phyloP scores from a whole-genome alignment of 2,113 vertebrate genomes.

The Lonchura striata region DNA sequence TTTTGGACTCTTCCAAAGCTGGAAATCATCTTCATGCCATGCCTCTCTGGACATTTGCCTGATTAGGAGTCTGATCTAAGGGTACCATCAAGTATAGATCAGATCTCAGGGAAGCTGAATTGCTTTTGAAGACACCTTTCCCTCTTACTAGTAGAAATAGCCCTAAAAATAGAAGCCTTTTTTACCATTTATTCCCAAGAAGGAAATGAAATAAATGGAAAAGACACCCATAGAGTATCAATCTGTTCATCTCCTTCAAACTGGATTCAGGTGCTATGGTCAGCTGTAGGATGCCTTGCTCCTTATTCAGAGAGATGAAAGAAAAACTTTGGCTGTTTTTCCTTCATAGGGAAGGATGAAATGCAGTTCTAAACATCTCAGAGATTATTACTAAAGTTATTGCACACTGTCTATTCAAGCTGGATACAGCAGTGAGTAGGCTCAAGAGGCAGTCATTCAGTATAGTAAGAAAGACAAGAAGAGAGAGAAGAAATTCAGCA shows the following conservation, averaged over 20 bases:
- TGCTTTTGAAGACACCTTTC: not conserved
- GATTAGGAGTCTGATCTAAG: not conserved
- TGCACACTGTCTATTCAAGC: not conserved
- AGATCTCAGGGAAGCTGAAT: not conserved
- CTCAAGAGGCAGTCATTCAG: not conserved
- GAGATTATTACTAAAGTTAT: not conserved
- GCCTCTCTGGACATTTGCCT: not conserved
- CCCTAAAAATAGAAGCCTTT: not conserved
- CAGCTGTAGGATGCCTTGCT: not conserved
- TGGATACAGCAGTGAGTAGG: not conserved
- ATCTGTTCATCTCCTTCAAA: not conserved
- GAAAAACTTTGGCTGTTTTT: not conserved
- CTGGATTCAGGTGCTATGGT: not conserved
- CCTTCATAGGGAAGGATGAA: not conserved
- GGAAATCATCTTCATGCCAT: not conserved
- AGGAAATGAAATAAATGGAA: not conserved
- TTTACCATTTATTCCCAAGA: not conserved
- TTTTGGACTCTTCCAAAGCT: not conserved
- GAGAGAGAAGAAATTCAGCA: not conserved
- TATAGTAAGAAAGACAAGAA: not conserved
- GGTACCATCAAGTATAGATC: not conserved
- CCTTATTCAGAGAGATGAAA: not conserved
- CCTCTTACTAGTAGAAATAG: not conserved
- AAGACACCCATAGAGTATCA: not conserved
- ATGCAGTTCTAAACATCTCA: not conserved